Conservation (phyloP, 37 sponge, comb jelly and placozoan species). For the Theonella swinhoei region DNA sequence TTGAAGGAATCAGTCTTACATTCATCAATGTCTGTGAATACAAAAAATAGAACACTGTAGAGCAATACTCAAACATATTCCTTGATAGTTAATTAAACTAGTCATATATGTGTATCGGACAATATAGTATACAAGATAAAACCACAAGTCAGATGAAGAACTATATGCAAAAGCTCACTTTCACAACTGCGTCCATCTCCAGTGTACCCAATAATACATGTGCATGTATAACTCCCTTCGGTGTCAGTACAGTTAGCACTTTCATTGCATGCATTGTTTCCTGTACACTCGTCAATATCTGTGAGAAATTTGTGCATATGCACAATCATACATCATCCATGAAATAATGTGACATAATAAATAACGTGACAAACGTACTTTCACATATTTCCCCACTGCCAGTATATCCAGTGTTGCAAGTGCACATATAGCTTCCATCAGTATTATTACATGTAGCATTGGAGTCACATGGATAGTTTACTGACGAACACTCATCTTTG, state of each 20-base stretch:
- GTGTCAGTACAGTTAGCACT: slow-evolving; percentile 39
- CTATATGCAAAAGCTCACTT: no score
- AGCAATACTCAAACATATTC: no score
- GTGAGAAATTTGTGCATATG: no score
- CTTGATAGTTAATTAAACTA: not conserved
- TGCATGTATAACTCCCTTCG: slow-evolving; percentile 41
- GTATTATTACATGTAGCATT: slow-evolving; percentile 10
- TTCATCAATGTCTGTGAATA: slow-evolving; percentile 51
- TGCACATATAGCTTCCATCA: slow-evolving; percentile 41
- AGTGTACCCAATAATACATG: slow-evolving; percentile 45
- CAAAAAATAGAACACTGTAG: no score
- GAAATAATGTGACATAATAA: no score
- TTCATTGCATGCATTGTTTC: not conserved
- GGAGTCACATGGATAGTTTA: not conserved
- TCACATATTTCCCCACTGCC: not conserved
- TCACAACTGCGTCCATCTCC: not conserved
- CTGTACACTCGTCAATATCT: not conserved
- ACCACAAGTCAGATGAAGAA: no score
- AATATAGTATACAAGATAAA: no score
- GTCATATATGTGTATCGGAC: no score
- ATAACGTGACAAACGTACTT: not conserved
- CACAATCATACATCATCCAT: no score
- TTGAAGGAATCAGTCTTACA: not conserved
- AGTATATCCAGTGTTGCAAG: slow-evolving; percentile 14
- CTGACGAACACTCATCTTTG: no score